Base-by-base conservation (phyloP, 1,140 invertebrate genomes). In the Drosophila ohnishii region DNA sequence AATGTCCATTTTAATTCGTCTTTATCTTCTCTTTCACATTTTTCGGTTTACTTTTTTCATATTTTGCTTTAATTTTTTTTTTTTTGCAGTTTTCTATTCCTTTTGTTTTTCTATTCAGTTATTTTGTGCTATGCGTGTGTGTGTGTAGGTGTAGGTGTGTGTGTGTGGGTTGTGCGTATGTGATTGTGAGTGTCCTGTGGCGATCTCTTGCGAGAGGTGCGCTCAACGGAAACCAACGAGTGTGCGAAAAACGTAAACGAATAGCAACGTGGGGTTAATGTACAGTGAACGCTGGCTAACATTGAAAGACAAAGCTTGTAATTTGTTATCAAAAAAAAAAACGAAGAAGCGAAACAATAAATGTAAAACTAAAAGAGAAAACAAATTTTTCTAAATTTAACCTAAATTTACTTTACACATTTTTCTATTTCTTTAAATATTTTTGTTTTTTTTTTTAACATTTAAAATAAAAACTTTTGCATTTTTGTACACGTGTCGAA, bases 1-100 rank as follows among this genome's bases (percentile, higher is more conserved):
- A 82, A 87, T 78, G 67, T 76, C 55, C 62, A 64, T 64, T 30
- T 50, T 6, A 35, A 9, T 22, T 35, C 4, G 25, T 37, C 19
- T 25, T 55, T 14, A 53, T 35, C 19, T 37, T 55, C 67, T 67
- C 35, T 58, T 40, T 71, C 42, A 69, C 51, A 71, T 40, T 32
- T 62, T 35, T 67, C n/a, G 42, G 9, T 45, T 70, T 47, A 28
- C 25, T 32, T n/a, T 56, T 55, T 65, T 47, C 19, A 61, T 19
- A 39, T 44, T 61, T 66, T 70, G 59, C 50, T 69, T 64, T 39
- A 22, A 22, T 22, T 64, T 65, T 9, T 22, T 64, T 65, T 9
- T 39, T 70, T 57, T 42, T 35, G 42, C 63, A 47, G 11, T 72
- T 73, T 35, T 30, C 60, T 37, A 35, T 76, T 28, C 40, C 35